A percentile compares a stretch with the other conserved stretches of the same genome.
Conservation (phyloP, 1,140 invertebrate genomes). For the Eupristina koningsbergeri region DNA sequence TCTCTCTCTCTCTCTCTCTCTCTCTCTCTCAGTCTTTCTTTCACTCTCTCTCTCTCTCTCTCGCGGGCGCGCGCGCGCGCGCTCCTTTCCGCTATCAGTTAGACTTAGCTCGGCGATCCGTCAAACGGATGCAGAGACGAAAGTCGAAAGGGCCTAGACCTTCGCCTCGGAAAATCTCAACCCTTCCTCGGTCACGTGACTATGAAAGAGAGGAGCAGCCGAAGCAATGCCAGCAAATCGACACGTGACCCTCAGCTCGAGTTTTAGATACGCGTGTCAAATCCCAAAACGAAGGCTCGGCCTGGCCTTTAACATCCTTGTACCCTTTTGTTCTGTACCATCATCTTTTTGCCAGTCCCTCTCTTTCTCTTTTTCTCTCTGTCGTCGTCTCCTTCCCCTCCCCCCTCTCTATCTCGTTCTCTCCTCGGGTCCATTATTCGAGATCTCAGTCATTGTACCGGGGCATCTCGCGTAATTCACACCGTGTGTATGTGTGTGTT, state of each 20-base stretch:
- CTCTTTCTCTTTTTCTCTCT: too few relatives aligned
- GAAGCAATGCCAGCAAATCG: slow-evolving; percentile 53
- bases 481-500: slow-evolving; percentile 42
- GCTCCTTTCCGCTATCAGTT: slow-evolving; percentile 71
- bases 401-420: not conserved
- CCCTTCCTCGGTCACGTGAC: slow-evolving; percentile 72
- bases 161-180: slow-evolving; percentile 69
- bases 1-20: slow-evolving; percentile 16
- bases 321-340: slow-evolving; percentile 51
- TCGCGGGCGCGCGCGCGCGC: too few relatives aligned
- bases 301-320: slow-evolving; percentile 46
- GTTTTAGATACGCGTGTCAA: slow-evolving; percentile 73
- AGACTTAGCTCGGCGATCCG: slow-evolving; percentile 72
- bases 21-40: not conserved
- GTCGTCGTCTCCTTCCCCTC: not conserved
- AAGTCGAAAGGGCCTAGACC: slow-evolving; percentile 35
- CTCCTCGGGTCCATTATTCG: slow-evolving; percentile 31
- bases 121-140: slow-evolving; percentile 61
- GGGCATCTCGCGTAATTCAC: slow-evolving; percentile 33
- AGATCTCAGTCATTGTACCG: not conserved
- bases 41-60: not conserved
- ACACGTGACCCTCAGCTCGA: slow-evolving; percentile 68
- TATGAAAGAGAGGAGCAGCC: slow-evolving; percentile 55
- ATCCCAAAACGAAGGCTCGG: slow-evolving; percentile 67
- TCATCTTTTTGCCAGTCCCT: slow-evolving; percentile 54